These are phyloP conservation scores for Hucho hucho DNA, from an alignment of 2,113 vertebrate species.

Conservation along the genomic window DNA sequence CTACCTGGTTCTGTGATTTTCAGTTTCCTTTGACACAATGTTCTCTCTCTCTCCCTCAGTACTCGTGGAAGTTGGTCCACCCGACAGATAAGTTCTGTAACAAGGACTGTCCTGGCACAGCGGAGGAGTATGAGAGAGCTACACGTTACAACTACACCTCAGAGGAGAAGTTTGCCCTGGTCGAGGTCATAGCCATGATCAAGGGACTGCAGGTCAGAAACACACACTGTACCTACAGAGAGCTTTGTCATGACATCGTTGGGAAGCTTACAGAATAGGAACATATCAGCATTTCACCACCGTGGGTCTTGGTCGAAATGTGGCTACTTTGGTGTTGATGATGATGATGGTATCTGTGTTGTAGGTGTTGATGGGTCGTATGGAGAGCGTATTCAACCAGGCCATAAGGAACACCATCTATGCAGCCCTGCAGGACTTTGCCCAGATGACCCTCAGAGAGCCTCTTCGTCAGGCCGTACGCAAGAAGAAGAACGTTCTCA, in stretches of 20 bases:
- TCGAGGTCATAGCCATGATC: constrained; percentile 99
- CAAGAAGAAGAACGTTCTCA: constrained; percentile 98
- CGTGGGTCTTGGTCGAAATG: neutral
- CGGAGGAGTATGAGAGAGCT: constrained; percentile 95
- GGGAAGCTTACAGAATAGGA: no score
- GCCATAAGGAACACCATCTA: constrained; percentile 99
- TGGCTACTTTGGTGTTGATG: neutral
- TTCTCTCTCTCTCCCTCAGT: constrained; percentile 66
- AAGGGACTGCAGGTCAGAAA: constrained; percentile 87
- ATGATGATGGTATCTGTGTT: neutral
- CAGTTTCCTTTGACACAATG: no score
- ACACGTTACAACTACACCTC: constrained; percentile 99
- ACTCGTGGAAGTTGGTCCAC: constrained; percentile 98
- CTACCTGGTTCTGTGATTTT: no score
- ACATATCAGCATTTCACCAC: no score
- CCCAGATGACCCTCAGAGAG: constrained; percentile 92
- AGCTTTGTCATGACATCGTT: no score
- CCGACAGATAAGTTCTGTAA: constrained; percentile 99
- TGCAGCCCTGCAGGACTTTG: constrained; percentile 95
- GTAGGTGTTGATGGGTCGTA: constrained; percentile 93
- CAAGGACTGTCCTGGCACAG: constrained; percentile 96
- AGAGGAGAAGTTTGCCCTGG: constrained; percentile 97
- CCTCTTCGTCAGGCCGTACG: constrained; percentile 93
- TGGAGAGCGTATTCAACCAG: constrained; percentile 99
- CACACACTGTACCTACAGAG: no score